These are phyloP conservation scores for Ibidorhyncha struthersii DNA, from an alignment of 2,113 vertebrate genomes.

Conservation along the genomic window DNA sequence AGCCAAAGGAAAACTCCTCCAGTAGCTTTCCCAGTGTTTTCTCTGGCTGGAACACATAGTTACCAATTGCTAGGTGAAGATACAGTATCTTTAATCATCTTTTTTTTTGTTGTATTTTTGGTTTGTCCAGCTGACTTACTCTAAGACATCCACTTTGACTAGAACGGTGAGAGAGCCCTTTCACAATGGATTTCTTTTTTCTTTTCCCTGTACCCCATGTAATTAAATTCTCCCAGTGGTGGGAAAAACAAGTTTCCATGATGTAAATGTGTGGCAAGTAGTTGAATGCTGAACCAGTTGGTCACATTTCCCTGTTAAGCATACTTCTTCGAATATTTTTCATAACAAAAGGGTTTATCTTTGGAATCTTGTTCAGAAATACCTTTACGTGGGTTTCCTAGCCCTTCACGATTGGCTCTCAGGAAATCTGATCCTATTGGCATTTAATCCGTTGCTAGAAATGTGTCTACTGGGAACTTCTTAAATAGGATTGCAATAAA, in stretches of 20 bases:
- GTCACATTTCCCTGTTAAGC: neutral
- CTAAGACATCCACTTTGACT: neutral
- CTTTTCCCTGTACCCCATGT: neutral
- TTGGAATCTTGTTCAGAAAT: neutral
- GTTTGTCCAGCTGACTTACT: neutral
- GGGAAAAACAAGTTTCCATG: slow-evolving; percentile 9
- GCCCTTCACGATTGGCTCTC: neutral
- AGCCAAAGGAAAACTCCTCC: slow-evolving; percentile 63
- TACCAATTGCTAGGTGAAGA: slow-evolving; percentile 48
- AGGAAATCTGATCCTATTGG: neutral
- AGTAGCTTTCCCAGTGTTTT: slow-evolving; percentile 63
- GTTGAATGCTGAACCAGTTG: neutral
- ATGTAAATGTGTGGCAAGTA: neutral
- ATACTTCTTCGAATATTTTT: neutral
- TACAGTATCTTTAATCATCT: slow-evolving; percentile 28
- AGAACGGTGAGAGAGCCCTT: neutral
- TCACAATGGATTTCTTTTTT: neutral
- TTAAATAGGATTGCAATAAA: neutral
- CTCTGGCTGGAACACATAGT: slow-evolving; percentile 51
- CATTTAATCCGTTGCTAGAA: neutral
- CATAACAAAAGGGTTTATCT: neutral
- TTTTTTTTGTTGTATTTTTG: neutral
- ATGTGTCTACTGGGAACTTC: neutral
- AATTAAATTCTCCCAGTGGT: neutral
- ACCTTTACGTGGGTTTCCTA: neutral